A percentile compares a stretch with the other conserved stretches of the same genome.
These are phyloP conservation scores for Epinotia nisella DNA, from an alignment of 2,888 invertebrate species.

Conservation along the genomic window DNA sequence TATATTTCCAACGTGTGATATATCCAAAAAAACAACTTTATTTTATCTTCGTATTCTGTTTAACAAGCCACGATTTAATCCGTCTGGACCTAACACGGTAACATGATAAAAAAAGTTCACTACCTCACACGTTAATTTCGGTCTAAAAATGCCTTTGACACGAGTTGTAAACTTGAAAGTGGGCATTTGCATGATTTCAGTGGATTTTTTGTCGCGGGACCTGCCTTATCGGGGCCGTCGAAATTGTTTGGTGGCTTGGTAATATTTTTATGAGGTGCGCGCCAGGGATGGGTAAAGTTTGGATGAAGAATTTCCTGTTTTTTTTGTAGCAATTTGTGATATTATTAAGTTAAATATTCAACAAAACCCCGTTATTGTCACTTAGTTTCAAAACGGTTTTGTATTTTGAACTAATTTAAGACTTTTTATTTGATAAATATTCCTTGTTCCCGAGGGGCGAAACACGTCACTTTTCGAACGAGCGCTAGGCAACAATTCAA, in stretches of 20 bases:
- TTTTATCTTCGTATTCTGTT: no score
- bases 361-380: neutral
- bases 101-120: conserved; percentile 33
- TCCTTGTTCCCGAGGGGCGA: neutral
- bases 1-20: no score
- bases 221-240: conserved; percentile 38
- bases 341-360: neutral
- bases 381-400: neutral
- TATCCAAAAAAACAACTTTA: no score
- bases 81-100: no score
- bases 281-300: neutral
- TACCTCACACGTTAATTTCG: conserved; percentile 30
- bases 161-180: conserved; percentile 30
- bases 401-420: no score
- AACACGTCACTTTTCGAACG: neutral
- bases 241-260: conserved; percentile 32
- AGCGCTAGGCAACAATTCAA: neutral
- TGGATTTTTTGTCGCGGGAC: conserved; percentile 23
- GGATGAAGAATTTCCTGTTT: neutral
- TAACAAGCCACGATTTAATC: no score
- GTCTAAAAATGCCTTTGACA: conserved; percentile 24
- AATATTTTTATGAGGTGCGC: conserved; percentile 33
- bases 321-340: neutral
- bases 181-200: conserved; percentile 32
- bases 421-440: neutral